Percentiles rank a stretch among this genome's conserved stretches.
phyloP scores from a whole-genome alignment of 2,113 vertebrate species.

The Ia io region DNA sequence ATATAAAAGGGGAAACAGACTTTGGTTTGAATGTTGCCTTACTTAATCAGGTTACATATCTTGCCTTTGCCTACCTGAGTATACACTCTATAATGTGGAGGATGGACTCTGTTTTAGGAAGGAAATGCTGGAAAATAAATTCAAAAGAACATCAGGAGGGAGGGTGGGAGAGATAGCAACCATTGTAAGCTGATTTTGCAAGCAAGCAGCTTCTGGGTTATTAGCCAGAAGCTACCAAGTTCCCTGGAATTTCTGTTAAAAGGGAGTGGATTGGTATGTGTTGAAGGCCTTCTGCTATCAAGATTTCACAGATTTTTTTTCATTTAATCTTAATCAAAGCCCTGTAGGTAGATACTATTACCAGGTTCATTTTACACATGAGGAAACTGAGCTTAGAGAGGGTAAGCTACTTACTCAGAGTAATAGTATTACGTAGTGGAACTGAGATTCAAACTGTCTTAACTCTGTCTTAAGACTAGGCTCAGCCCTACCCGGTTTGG shows the following conservation, averaged over 20 bases:
- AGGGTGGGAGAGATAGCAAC: neutral
- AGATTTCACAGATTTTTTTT: neutral
- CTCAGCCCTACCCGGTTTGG: neutral
- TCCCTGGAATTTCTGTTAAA: constrained; percentile 18
- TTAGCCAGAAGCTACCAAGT: neutral
- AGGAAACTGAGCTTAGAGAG: neutral
- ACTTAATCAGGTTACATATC: neutral
- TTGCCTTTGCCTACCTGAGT: neutral
- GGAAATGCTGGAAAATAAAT: constrained; percentile 18
- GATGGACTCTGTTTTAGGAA: constrained; percentile 13
- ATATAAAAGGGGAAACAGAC: neutral
- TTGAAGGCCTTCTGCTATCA: neutral
- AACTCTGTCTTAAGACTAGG: neutral
- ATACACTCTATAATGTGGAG: neutral
- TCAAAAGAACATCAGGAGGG: neutral
- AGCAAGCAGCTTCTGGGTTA: neutral
- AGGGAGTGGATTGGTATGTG: neutral
- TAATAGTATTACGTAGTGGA: neutral
- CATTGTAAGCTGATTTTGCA: neutral
- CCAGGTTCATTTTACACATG: neutral
- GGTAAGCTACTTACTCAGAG: neutral
- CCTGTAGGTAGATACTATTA: constrained; percentile 1
- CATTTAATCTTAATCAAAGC: neutral
- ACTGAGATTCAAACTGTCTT: neutral
- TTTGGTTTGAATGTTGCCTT: constrained; percentile 30